phyloP scores from a whole-genome alignment of 2,113 vertebrate species.

The Phainopepla nitens region DNA sequence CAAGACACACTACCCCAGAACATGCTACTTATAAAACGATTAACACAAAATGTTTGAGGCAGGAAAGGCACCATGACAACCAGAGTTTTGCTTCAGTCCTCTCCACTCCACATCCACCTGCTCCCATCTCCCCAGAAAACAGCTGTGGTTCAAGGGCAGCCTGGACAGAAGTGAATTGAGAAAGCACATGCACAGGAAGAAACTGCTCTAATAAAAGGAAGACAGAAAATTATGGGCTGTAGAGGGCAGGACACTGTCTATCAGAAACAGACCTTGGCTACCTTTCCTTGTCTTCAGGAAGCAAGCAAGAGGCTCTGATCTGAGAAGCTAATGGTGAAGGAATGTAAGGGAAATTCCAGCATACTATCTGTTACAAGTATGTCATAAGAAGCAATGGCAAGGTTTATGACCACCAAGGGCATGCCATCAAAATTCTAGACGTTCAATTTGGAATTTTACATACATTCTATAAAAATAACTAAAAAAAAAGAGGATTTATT shows the following conservation, averaged over 20 bases:
- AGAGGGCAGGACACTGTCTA: background rate
- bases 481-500: background rate
- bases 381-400: background rate
- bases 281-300: background rate
- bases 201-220: background rate
- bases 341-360: background rate
- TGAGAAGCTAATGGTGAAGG: background rate
- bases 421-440: background rate
- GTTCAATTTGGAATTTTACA: background rate
- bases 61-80: background rate
- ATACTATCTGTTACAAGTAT: background rate
- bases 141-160: background rate
- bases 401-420: background rate
- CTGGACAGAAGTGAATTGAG: background rate
- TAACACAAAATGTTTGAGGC: background rate
- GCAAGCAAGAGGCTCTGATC: background rate
- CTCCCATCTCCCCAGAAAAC: background rate
- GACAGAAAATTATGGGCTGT: background rate
- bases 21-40: background rate
- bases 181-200: background rate
- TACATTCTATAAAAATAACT: background rate
- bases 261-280: background rate
- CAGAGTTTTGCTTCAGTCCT: background rate
- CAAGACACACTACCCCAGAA: background rate
- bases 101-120: background rate